Base-by-base conservation (phyloP, 1,140 invertebrate genomes). In the Xylocopa sonorina region DNA sequence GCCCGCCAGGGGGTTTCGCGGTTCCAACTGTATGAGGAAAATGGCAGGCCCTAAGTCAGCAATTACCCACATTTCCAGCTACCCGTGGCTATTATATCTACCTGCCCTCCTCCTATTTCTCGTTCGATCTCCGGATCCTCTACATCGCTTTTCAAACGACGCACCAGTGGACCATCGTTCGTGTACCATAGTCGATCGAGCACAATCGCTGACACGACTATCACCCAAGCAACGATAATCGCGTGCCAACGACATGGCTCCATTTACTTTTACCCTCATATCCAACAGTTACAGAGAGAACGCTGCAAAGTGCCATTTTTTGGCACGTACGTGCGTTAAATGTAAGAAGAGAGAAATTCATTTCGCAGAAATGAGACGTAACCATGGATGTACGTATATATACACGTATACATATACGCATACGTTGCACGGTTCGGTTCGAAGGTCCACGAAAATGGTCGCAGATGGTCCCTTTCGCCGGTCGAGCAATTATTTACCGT, bases 11-110 rank as follows among this genome's bases (percentile, higher is more conserved):
- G 91, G 88, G 88, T 89, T 91, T 87, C 80, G 64, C 57, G 78
- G 62, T 79, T 81, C 50, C 81, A 78, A 78, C 50, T 78, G 58
- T 87, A 91, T 89, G 88, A 91, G 89, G 87, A 85, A 90, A 90
- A 91, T 90, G 87, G 87, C 89, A 89, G 88, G 82, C 83, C 68
- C 88, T 91, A 91, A 92, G 88, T 92, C 87, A 91, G 88, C 90
- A 91, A 91, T 91, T 92, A 92, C 88, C 88, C 80, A 85, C 83
- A 84, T 88, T 88, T 83, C 75, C 73, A 83, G 62, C 77, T 55
- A 69, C 68, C 81, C 32, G 46, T 78, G 48, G 73, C 82, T 76
- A 72, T 84, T 84, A 84, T 80, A 80, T 76, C 81, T 83, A 83
- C 71, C 76, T 83, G 67, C 51, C 34, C 66, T 84, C 32, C 73